Evolutionary conservation across 2,113 vertebrate species (phyloP).

Genomic region (Phyllostomus discolor): DNA sequence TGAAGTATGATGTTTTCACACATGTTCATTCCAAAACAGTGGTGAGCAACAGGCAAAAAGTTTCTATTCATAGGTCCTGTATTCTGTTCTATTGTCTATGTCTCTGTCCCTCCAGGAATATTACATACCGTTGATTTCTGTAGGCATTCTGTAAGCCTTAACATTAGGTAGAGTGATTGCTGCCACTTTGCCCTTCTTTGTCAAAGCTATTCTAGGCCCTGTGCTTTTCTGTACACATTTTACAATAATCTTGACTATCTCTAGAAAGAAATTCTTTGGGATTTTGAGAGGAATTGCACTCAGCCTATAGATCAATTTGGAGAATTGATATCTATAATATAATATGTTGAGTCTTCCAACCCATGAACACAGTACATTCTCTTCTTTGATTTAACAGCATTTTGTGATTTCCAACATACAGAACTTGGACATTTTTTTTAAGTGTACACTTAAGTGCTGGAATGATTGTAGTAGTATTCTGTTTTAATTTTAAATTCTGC

Average conservation of each 20-base stretch:
- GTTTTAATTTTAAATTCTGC: background rate
- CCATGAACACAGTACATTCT: background rate
- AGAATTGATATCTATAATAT: background rate
- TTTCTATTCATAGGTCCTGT: background rate
- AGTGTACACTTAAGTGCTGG: background rate
- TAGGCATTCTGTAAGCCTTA: background rate
- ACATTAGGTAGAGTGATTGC: background rate
- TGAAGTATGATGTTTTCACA: no score
- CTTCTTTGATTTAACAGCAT: background rate
- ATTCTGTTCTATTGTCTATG: background rate
- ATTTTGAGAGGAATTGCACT: background rate
- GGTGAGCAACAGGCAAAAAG: no score
- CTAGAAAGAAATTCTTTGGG: background rate
- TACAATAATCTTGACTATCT: background rate
- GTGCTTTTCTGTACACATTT: background rate
- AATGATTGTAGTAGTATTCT: background rate
- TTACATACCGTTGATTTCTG: background rate
- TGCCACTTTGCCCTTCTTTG: background rate
- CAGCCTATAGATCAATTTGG: background rate
- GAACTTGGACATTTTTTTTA: background rate
- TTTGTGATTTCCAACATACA: background rate
- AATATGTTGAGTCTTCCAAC: background rate
- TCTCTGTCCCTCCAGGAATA: background rate
- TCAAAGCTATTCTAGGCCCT: background rate
- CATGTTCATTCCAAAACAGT: no score